Percentiles rank a stretch among this genome's conserved stretches.
Evolutionary conservation across 2,888 invertebrate genomes (phyloP).

Genomic region (Mesorhabditis sp.): DNA sequence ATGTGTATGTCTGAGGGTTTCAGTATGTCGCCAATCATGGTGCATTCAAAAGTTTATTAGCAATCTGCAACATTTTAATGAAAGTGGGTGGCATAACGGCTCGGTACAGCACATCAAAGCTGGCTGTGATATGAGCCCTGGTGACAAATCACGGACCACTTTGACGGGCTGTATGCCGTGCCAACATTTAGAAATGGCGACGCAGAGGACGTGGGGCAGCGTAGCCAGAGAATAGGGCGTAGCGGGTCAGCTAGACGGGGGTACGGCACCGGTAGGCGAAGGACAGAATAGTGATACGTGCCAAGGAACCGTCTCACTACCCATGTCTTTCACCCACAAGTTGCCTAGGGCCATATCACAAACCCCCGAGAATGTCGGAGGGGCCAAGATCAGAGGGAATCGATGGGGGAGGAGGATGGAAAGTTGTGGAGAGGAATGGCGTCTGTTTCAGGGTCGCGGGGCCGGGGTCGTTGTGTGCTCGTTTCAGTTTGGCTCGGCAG

Average conservation of each 20-base stretch:
- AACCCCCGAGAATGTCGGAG: neutral
- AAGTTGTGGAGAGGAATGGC: neutral
- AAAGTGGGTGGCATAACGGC: neutral
- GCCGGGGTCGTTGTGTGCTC: neutral
- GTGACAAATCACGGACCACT: constrained; percentile 78
- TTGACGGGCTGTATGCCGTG: constrained; percentile 63
- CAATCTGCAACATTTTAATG: neutral
- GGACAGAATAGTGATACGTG: constrained; percentile 94
- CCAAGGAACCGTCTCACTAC: constrained; percentile 80
- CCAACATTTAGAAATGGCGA: constrained; percentile 13
- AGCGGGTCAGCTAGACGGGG: constrained; percentile 9
- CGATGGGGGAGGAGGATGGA: neutral
- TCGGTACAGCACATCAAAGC: constrained; percentile 71
- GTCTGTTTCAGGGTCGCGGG: neutral
- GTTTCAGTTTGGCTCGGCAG: constrained; percentile 5
- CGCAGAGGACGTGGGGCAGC: constrained; percentile 12
- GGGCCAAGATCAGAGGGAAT: neutral
- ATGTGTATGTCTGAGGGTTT: too few species aligned
- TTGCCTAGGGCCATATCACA: neutral
- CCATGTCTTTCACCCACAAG: constrained; percentile 82
- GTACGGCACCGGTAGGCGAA: constrained; percentile 69
- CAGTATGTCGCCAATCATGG: too few species aligned
- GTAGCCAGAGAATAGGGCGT: constrained; percentile 8
- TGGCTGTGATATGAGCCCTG: constrained; percentile 86
- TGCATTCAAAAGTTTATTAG: too few species aligned